Percentiles rank a stretch among this genome's conserved stretches.
Conservation (phyloP, 1,140 invertebrate species). For the Brachionus rubens region DNA sequence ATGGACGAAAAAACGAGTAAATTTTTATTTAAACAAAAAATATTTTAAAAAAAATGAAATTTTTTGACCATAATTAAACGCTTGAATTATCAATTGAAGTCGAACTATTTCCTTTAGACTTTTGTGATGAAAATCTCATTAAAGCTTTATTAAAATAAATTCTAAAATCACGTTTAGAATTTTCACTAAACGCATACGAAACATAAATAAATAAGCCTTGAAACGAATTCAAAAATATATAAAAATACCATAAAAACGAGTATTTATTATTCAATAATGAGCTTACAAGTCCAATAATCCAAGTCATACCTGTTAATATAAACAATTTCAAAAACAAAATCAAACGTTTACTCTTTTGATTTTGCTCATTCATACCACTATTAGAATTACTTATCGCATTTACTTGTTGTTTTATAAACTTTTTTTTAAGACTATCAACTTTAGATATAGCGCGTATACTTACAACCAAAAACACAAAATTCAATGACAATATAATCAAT, state of each 20-base stretch:
- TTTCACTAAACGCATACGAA: slow-evolving; percentile 17
- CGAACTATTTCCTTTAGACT: too few relatives aligned
- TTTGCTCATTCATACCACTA: background rate
- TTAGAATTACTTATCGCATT: background rate
- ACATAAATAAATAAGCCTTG: slow-evolving; percentile 27
- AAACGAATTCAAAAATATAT: slow-evolving; percentile 15
- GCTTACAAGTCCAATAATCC: slow-evolving; percentile 2
- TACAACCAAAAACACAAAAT: slow-evolving; percentile 5
- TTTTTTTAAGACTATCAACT: slow-evolving; percentile 11
- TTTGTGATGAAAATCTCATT: too few relatives aligned
- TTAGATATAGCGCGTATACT: background rate
- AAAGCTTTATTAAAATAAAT: too few relatives aligned
- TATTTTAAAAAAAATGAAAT: too few relatives aligned
- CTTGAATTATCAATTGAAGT: too few relatives aligned
- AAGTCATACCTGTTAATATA: slow-evolving; percentile 15
- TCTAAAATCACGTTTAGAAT: background rate
- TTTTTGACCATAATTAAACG: too few relatives aligned
- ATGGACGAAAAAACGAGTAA: too few relatives aligned
- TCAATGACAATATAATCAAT: background rate
- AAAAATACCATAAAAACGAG: slow-evolving; percentile 29
- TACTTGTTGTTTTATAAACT: background rate
- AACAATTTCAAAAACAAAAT: background rate
- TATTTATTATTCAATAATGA: background rate
- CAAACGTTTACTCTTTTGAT: background rate
- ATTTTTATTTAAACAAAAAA: too few relatives aligned